Conservation (phyloP, 2,797 vertebrate species). For the Oceanodroma leucorhoa region DNA sequence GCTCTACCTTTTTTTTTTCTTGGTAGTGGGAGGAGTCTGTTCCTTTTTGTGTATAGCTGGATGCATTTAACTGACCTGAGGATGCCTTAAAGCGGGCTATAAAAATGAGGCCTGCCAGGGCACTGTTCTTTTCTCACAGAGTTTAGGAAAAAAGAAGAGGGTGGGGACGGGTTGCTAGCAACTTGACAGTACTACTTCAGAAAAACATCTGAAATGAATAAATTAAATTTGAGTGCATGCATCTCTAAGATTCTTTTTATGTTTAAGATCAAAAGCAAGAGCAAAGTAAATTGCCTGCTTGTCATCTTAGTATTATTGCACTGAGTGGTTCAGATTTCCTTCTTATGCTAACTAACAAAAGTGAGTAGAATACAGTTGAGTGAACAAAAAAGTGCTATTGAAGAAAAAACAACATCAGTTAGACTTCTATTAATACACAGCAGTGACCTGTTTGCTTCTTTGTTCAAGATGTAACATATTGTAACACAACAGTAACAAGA, state of each 20-base stretch:
- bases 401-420: not conserved
- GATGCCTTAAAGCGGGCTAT: not conserved
- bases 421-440: not conserved
- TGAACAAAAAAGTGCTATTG: not conserved
- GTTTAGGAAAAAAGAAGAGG: not conserved
- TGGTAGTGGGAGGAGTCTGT: not conserved
- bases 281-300: slow-evolving; percentile 51
- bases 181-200: slow-evolving; percentile 4
- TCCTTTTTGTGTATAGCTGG: not conserved
- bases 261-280: slow-evolving; percentile 59
- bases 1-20: not conserved
- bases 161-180: not conserved
- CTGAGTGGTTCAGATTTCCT: slow-evolving; percentile 5
- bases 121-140: not conserved
- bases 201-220: slow-evolving; percentile 38
- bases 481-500: not conserved
- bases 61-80: not conserved
- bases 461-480: not conserved
- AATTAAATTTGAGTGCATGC: not conserved
- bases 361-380: not conserved
- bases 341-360: not conserved
- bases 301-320: slow-evolving; percentile 18
- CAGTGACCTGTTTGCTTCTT: not conserved
- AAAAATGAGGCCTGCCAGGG: not conserved
- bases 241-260: slow-evolving; percentile 41